Evolutionary conservation across 2,888 invertebrate species (phyloP), one percentile per base, ranked within the genome.

Genomic region (Abrostola triplasia): DNA sequence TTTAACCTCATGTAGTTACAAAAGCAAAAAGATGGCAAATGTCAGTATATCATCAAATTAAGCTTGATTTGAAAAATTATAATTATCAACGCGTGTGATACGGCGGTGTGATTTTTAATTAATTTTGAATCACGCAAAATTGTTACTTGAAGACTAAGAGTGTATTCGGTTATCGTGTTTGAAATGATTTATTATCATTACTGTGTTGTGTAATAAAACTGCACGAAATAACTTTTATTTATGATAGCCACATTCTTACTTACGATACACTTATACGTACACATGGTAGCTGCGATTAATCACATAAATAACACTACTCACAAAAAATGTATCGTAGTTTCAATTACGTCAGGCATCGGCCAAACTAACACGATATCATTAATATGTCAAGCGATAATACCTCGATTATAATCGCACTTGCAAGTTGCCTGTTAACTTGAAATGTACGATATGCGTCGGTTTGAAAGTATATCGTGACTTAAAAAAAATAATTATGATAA

Each of bases 161-260:
- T n/a, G 35, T 52, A 11, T 48, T 11, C 36, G 24, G 35, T 40
- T 37, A 50, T 47, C 59, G 67, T 71, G 67, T 69, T 53, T 70
- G 52, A 12, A 2, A 40, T 41, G 51, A 52, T 48, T 60, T 40
- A 54, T 67, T 10, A 54, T 51, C 40, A 24, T 24, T 24, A 58
- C 13, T 51, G 42, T 42, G 54, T 52, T 44, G 40, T 49, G 51
- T 64, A 69, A 73, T 69, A 69, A 59, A 73, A 37, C 41, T 41
- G 44, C 36, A 57, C 54, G 51, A 54, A n/a, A n/a, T n/a, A n/a
- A n/a, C n/a, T 44, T 50, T 73, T 69, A 73, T 68, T 73, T 73
- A 70, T 55, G 48, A 59, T 40, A 52, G 38, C 55, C 64, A 56
- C 74, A 62, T 49, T 57, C 41, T 68, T 41, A 53, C 52, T 64